Evolutionary conservation across 2,113 vertebrate genomes (phyloP), one percentile per base, ranked within the genome.

Genomic region (Alligator mississippiensis): DNA sequence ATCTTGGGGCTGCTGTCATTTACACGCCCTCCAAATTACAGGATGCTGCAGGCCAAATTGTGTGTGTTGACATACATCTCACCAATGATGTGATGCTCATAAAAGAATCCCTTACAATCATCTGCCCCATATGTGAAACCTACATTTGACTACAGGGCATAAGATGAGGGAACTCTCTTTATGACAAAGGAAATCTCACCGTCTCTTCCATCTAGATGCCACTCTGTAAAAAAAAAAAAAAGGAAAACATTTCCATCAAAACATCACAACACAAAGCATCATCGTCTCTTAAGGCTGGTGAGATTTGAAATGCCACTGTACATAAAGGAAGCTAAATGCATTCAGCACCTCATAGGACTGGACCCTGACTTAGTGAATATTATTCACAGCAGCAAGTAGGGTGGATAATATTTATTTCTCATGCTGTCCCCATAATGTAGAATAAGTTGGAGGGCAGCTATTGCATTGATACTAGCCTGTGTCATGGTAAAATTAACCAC

Each of bases 11-110:
- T 85, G 68, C 22, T 66, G 16, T 76, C 80, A 90, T 93, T 93
- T 93, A 59, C 28, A 89, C 57, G 79, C 28, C 19, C 54, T 91
- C 28, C 80, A 66, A 13, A 7, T 1, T 15, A 72, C 19, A 77
- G 34, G 57, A 59, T 61, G 72, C 74, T 95, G 62, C 82, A 92
- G 60, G 85, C 90, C 81, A 85, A 70, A 79, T 4, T 1, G 0
- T 83, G 27, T 59, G 82, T 89, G 34, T 54, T 94, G 87, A 90
- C 66, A 93, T 28, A 84, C 27, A 88, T 90, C 83, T 80, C 47
- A 77, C 38, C 58, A 80, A 38, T 5, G 11, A 38, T 19, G 3
- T 75, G n/a, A 57, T 25, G 16, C 62, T 62, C 0, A 0, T 76
- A 74, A 28, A 61, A 78, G 57, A 90, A 74, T 62, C 55, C 30